These are phyloP conservation scores for Silvanus unidentatus DNA, from an alignment of 2,888 invertebrate species.

Conservation along the genomic window DNA sequence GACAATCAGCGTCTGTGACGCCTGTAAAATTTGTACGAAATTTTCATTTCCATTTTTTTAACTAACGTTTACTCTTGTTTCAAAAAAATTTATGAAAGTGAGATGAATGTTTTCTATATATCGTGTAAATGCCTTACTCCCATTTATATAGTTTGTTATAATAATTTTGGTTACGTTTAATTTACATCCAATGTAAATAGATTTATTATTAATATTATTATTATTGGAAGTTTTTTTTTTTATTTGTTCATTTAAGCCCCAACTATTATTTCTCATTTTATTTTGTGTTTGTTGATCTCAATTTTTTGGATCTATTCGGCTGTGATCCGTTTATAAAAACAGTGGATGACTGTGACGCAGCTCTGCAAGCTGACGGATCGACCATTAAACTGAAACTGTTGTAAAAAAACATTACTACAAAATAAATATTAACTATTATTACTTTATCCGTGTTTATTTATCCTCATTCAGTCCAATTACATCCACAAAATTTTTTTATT, in stretches of 20 bases:
- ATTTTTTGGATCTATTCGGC: constrained; percentile 30
- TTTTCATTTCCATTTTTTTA: too few species aligned
- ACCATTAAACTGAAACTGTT: constrained; percentile 30
- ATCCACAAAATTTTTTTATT: not conserved
- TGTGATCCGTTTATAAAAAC: constrained; percentile 32
- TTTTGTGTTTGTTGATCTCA: constrained; percentile 28
- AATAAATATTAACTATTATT: constrained; percentile 22
- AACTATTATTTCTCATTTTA: not conserved
- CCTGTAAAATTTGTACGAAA: constrained; percentile 12
- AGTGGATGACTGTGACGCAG: constrained; percentile 27
- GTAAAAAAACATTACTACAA: constrained; percentile 28
- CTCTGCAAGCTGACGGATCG: constrained; percentile 28
- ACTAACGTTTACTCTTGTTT: not conserved
- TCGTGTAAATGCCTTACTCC: not conserved
- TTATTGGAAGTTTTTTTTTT: not conserved
- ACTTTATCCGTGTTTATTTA: not conserved
- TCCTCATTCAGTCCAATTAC: not conserved
- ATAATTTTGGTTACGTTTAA: not conserved
- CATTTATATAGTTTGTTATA: not conserved
- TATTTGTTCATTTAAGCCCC: not conserved
- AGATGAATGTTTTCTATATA: not conserved
- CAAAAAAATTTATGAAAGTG: not conserved
- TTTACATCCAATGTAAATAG: constrained; percentile 11
- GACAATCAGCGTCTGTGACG: constrained; percentile 28
- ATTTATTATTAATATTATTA: constrained; percentile 9